Conservation (phyloP, 2,888 invertebrate genomes). For the Elaeidobius kamerunicus region DNA sequence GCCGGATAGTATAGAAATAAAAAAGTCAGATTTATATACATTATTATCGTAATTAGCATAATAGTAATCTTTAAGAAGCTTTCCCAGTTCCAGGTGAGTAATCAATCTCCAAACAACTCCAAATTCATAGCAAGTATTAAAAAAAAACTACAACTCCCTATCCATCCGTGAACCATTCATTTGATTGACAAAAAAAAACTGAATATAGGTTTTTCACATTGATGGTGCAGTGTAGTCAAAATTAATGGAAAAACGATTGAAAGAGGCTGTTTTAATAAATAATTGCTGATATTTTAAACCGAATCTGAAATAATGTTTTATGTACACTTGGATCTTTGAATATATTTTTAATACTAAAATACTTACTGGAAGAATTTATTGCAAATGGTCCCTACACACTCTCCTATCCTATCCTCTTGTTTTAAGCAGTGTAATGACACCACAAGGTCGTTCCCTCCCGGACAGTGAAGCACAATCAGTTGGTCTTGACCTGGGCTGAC, state of each 20-base stretch:
- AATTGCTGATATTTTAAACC: too few relatives aligned
- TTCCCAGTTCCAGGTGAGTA: too few relatives aligned
- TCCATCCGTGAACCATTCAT: background rate
- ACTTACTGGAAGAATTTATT: slow-evolving; percentile 75
- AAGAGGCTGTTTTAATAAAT: too few relatives aligned
- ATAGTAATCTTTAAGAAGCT: too few relatives aligned
- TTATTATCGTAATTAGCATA: too few relatives aligned
- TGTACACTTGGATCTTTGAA: background rate
- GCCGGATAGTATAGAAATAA: too few relatives aligned
- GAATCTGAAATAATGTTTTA: background rate
- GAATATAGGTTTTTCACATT: background rate
- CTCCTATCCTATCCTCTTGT: slow-evolving; percentile 77
- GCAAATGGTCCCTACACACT: slow-evolving; percentile 78
- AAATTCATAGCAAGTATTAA: too few relatives aligned
- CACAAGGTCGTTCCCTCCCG: slow-evolving; percentile 86
- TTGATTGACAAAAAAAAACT: background rate
- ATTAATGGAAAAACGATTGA: too few relatives aligned
- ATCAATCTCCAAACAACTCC: too few relatives aligned
- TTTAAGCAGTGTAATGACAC: slow-evolving; percentile 60
- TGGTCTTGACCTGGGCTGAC: slow-evolving; percentile 86
- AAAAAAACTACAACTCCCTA: too few relatives aligned
- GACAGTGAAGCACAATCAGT: slow-evolving; percentile 81
- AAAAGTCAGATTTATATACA: too few relatives aligned
- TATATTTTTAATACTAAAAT: slow-evolving; percentile 10
- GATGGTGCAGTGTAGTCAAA: background rate